Percentiles rank a stretch among this genome's conserved stretches.
Evolutionary conservation across 1,140 invertebrate species (phyloP).

Genomic region (Diachasma alloeum): DNA sequence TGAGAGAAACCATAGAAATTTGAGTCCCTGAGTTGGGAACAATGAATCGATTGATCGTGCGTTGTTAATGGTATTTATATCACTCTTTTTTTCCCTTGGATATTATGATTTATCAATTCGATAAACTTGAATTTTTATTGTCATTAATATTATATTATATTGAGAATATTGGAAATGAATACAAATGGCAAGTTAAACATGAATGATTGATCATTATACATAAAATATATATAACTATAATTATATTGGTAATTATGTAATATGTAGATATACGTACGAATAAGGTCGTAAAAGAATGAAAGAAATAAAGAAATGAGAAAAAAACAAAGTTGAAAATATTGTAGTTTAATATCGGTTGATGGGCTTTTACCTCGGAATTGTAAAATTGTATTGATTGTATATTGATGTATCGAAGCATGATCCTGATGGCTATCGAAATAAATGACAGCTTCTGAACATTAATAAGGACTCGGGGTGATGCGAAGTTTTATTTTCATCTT

Average conservation of each 20-base stretch:
- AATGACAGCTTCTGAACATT: constrained; percentile 41
- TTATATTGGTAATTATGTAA: not conserved
- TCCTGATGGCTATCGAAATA: constrained; percentile 46
- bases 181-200: not conserved
- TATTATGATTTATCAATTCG: not conserved
- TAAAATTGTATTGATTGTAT: not conserved
- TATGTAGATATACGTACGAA: constrained; percentile 9
- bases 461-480: constrained; percentile 17
- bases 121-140: not conserved
- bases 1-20: not conserved
- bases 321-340: not conserved
- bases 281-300: not conserved
- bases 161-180: constrained; percentile 6
- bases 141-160: constrained; percentile 9
- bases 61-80: constrained; percentile 4
- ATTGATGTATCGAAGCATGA: constrained; percentile 28
- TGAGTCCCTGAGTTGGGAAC: not conserved
- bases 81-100: not conserved
- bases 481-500: constrained; percentile 27
- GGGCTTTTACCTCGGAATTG: not conserved
- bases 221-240: constrained; percentile 9
- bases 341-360: not conserved
- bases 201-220: constrained; percentile 19
- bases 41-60: not conserved
- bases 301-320: not conserved